phyloP scores from a whole-genome alignment of 2,113 vertebrate species.

The Microtus pennsylvanicus region DNA sequence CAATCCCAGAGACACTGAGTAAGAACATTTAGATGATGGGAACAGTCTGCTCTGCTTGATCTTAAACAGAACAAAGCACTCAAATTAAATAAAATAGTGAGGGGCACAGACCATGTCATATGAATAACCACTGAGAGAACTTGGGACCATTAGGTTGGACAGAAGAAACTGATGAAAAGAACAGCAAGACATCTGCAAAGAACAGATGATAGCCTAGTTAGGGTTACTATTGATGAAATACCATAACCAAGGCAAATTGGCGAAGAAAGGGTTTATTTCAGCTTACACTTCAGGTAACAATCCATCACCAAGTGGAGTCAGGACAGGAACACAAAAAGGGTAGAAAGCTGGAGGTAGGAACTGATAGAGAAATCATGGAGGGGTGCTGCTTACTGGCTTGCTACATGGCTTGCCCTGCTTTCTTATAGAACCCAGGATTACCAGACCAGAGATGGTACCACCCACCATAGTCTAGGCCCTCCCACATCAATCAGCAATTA shows the following conservation, averaged over 20 bases:
- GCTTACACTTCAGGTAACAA: not conserved
- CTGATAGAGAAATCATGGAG: not conserved
- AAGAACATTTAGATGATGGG: not conserved
- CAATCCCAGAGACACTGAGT: not conserved
- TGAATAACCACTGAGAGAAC: not conserved
- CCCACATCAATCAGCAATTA: not conserved
- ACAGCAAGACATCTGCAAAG: not conserved
- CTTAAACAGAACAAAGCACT: not conserved
- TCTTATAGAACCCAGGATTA: not conserved
- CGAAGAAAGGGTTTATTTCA: not conserved
- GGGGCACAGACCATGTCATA: not conserved
- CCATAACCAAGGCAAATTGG: not conserved
- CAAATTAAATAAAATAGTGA: conserved; percentile 24
- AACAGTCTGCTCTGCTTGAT: not conserved
- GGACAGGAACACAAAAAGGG: not conserved
- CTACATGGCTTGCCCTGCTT: not conserved
- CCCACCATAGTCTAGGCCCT: not conserved
- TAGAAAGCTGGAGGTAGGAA: not conserved
- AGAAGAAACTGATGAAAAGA: not conserved
- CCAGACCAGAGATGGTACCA: not conserved
- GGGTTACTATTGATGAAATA: not conserved
- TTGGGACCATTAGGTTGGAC: not conserved
- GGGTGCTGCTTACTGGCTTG: not conserved
- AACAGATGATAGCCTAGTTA: not conserved
- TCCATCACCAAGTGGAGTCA: not conserved